These are phyloP conservation scores for Xylocampa areola DNA, from an alignment of 2,888 invertebrate species.

Conservation along the genomic window DNA sequence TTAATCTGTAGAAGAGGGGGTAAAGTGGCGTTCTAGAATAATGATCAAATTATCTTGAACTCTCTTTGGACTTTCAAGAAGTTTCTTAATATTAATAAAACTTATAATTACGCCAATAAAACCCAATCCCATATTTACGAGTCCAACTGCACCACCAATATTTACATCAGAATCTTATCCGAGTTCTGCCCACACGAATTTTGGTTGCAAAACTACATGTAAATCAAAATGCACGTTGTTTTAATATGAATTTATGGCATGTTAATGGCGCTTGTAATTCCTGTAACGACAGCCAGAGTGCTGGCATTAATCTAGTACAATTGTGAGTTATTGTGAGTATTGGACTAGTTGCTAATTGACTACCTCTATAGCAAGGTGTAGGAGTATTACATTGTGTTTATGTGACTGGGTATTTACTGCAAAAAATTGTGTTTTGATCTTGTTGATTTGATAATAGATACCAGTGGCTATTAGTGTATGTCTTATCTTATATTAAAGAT, in stretches of 20 bases:
- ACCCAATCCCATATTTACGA: conserved; percentile 19
- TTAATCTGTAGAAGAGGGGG: no score
- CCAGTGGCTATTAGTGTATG: no score
- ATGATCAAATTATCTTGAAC: no score
- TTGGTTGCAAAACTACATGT: conserved; percentile 50
- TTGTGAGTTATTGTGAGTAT: conserved; percentile 63
- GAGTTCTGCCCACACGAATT: conserved; percentile 35
- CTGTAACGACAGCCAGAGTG: conserved; percentile 49
- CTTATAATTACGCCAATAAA: conserved; percentile 4
- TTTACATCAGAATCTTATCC: conserved; percentile 45
- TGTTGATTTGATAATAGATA: neutral
- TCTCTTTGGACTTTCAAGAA: neutral
- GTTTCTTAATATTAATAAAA: neutral
- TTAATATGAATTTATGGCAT: conserved; percentile 61
- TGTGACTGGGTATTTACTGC: neutral
- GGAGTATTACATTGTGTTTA: conserved; percentile 15
- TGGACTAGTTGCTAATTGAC: conserved; percentile 47
- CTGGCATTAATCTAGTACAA: conserved; percentile 58
- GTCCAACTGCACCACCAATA: conserved; percentile 14
- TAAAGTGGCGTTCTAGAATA: no score
- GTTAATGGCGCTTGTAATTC: conserved; percentile 60
- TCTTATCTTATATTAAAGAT: no score
- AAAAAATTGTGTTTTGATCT: neutral
- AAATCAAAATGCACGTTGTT: conserved; percentile 54
- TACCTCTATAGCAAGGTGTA: conserved; percentile 26